Base-by-base conservation (phyloP, 2,888 invertebrate species). In the Eilema sororculum region DNA sequence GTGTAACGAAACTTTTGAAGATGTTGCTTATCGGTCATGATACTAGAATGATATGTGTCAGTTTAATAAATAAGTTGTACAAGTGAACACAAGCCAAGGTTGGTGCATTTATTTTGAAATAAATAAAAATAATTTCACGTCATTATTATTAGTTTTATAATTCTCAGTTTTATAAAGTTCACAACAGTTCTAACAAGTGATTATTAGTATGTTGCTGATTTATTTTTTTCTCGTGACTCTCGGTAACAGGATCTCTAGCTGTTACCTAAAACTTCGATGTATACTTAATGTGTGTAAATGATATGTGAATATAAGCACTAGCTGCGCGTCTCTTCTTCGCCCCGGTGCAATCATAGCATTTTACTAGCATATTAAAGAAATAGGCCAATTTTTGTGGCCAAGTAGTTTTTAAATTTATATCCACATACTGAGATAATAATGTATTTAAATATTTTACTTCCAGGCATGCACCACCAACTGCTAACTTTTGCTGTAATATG, bases 21-120 rank as follows among this genome's bases (percentile, higher is more conserved):
- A 93, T 93, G 91, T 79, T 72, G 76, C 78, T 91, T 93, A 94
- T 93, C 93, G 85, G 77, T 73, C 61, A 64, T 65, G 65, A 74
- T 77, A 82, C 74, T 76, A 76, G 78, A 77, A 78, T 82, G 77
- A 71, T 62, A 73, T 72, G 79, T 78, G 78, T 69, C 69, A 83
- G 81, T 82, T 82, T 72, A 73, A 69, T 79, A 67, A 83, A 79
- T 82, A 80, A 81, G 80, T 84, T 83, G 79, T 81, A 68, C 73
- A 78, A 79, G 88, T 80, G 83, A 84, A 82, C 78, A 79, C 68
- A 83, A 60, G 60, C 20, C 20, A n/a, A 87, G 90, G 92, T 91
- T 75, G 79, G 92, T 88, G 33, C 16, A 16, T 58, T 12, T 3
- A 58, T 58, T 25, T 25, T 58, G 12, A 37, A 37, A 33, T 33